These are phyloP conservation scores for Microctenopoma stevenorrisi DNA, from an alignment of 2,797 vertebrate species.

Conservation along the genomic window DNA sequence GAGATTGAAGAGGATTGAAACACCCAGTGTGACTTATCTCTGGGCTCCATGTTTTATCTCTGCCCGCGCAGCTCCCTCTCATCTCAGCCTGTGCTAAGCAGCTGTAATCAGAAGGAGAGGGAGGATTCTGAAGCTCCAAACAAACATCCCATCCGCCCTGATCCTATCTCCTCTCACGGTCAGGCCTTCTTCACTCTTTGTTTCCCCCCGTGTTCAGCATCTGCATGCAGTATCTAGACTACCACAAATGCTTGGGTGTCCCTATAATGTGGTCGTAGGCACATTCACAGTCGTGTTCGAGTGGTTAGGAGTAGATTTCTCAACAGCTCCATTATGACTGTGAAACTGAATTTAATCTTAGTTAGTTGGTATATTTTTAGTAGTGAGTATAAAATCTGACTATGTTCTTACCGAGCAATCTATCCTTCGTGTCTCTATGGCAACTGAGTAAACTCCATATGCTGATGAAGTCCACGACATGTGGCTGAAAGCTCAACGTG, in stretches of 20 bases:
- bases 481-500: neutral
- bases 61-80: constrained; percentile 47
- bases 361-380: too few species aligned
- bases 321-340: neutral
- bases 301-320: neutral
- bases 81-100: constrained; percentile 51
- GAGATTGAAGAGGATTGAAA: constrained; percentile 47
- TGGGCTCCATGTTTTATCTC: constrained; percentile 48
- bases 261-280: neutral
- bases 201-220: neutral
- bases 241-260: neutral
- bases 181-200: constrained; percentile 1
- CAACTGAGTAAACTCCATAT: constrained; percentile 5
- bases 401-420: neutral
- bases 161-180: constrained; percentile 12
- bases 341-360: too few species aligned
- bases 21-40: constrained; percentile 50
- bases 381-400: too few species aligned
- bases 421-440: neutral
- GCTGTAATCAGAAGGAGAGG: constrained; percentile 46
- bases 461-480: neutral
- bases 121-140: constrained; percentile 34
- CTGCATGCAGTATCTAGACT: constrained; percentile 1
- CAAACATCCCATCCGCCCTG: constrained; percentile 39
- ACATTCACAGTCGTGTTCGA: constrained; percentile 1